Evolutionary conservation across 2,888 invertebrate species (phyloP), one percentile per base, ranked within the genome.

Genomic region (Entomobrya proxima): DNA sequence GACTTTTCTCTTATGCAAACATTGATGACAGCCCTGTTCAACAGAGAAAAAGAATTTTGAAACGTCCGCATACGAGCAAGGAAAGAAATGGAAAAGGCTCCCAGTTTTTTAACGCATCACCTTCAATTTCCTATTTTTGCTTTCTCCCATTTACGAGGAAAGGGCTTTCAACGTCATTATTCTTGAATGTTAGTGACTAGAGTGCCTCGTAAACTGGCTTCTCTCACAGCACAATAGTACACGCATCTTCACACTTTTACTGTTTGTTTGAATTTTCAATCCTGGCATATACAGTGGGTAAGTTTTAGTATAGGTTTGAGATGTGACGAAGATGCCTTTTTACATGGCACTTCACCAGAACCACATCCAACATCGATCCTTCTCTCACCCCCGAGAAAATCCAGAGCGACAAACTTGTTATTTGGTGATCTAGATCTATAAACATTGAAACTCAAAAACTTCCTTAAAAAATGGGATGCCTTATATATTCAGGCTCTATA

Each of bases 91-190:
- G 69, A 55, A 79, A 69, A 50, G 15, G 5, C 15, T 40, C 52
- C 44, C n/a, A 37, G 64, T 6, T 61, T 61, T 37, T 64, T 74
- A 47, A 55, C 37, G 40, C 83, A 83, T 67, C 76, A 83, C 55
- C 83, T 83, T 67, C 83, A 76, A 76, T 76, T 76, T 83, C 44
- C 64, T 82, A 80, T 72, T 72, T 72, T 44, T 21, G 13, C 69
- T 24, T 69, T 64, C 32, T 47, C 58, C 35, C 55, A 44, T 81
- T 61, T 80, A 69, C 52, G 21, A 21, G 7, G 37, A 64, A 74
- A 74, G 24, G 58, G 58, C 35, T 81, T 81, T 72, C 74, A 67
- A 69, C 52, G 24, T 67, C 44, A 40, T 40, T 69, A 21, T 72
- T 44, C 27, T 30, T 47, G 72, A 40, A 32, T 35, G 61, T 61